Percentiles rank a stretch among this genome's conserved stretches.
Conservation (phyloP, 2,888 invertebrate species). For the Stictocephala bisonia region DNA sequence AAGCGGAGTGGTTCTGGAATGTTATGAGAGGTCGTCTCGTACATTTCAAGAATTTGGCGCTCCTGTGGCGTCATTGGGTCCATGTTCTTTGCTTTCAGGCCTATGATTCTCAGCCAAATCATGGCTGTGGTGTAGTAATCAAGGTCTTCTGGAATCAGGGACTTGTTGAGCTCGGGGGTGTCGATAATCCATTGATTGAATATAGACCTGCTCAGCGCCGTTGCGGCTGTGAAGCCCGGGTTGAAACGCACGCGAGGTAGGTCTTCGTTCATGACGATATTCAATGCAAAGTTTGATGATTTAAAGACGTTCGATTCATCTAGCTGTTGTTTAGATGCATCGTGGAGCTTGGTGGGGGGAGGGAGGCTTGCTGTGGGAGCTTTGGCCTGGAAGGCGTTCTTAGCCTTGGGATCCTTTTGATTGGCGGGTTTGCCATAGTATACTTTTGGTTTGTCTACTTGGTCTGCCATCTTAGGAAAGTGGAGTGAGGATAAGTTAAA, state of each 20-base stretch:
- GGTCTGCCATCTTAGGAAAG: constrained; percentile 13
- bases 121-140: not conserved
- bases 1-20: not conserved
- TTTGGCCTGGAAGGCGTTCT: not conserved
- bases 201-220: not conserved
- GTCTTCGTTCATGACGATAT: not conserved
- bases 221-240: not conserved
- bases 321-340: not conserved
- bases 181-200: not conserved
- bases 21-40: not conserved
- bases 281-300: not conserved
- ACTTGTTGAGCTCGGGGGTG: not conserved
- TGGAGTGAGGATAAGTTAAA: no score
- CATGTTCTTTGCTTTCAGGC: not conserved
- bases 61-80: not conserved
- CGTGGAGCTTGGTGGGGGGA: not conserved
- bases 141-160: not conserved
- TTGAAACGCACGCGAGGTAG: not conserved
- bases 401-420: not conserved
- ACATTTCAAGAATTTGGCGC: not conserved
- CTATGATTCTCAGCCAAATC: not conserved
- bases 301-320: constrained; percentile 10
- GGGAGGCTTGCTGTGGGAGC: not conserved
- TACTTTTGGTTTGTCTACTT: not conserved
- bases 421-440: not conserved